phyloP scores from a whole-genome alignment of 1,140 invertebrate genomes.

The Teleopsis dalmanni region DNA sequence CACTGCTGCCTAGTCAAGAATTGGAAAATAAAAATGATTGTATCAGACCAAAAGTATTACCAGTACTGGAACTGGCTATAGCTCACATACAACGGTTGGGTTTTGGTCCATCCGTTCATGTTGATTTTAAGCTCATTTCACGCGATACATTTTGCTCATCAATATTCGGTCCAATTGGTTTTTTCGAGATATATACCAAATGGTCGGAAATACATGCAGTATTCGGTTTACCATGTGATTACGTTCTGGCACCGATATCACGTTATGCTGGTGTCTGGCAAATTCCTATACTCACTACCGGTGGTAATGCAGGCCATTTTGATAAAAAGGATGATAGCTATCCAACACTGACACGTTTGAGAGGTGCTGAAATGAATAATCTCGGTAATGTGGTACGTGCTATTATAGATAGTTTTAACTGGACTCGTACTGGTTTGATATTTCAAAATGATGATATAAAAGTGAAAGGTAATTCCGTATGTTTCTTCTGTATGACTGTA shows the following conservation, averaged over 20 bases:
- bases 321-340: conserved; percentile 47
- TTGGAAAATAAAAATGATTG: conserved; percentile 37
- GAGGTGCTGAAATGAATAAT: conserved; percentile 66
- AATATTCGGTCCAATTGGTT: conserved; percentile 65
- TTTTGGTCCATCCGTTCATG: conserved; percentile 51
- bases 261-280: conserved; percentile 81
- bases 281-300: conserved; percentile 78
- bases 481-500: conserved; percentile 60
- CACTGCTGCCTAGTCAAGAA: conserved; percentile 27
- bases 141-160: conserved; percentile 74
- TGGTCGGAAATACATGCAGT: conserved; percentile 63
- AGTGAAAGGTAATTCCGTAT: conserved; percentile 58
- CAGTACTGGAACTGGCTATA: conserved; percentile 67
- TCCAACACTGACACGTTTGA: conserved; percentile 74
- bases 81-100: conserved; percentile 52
- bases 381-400: conserved; percentile 62
- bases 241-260: conserved; percentile 82
- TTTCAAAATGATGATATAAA: conserved; percentile 57
- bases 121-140: conserved; percentile 59
- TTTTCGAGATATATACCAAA: conserved; percentile 63
- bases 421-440: conserved; percentile 58
- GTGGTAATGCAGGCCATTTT: conserved; percentile 71
- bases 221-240: conserved; percentile 85
- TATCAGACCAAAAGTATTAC: conserved; percentile 60
- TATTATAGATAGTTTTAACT: conserved; percentile 60